Base-by-base conservation (phyloP, 1,140 invertebrate species). In the Chironomus tepperi region DNA sequence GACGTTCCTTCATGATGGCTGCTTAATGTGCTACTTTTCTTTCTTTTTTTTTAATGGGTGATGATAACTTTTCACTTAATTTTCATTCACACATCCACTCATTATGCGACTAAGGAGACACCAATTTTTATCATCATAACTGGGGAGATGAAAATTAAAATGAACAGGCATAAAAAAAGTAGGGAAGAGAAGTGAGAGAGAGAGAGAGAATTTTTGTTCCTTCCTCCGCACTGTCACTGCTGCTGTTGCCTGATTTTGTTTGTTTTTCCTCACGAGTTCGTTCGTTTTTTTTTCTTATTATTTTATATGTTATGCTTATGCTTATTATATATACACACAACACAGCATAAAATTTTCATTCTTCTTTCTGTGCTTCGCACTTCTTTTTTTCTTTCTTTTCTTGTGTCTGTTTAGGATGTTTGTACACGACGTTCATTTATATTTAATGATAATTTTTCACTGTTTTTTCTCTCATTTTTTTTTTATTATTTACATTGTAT, bases 361-460 rank as follows among this genome's bases (percentile, higher is more conserved):
- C 24, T 34, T 34, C 24, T 34, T 34, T 34, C 24, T 57, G 15
- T 15, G n/a, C 43, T 57, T n/a, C 12, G n/a, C 47, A 10, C 43
- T 47, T 5, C 43, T 47, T 47, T 47, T 15, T 47, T 15, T 47
- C 43, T 2, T 47, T 47, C 7, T 47, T 15, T 57, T 57, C 24
- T 57, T n/a, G 47, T 57, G 47, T 57, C 47, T 57, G 12, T 15
- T 57, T 10, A 15, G 47, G 47, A n/a, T 57, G 47, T 57, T 57
- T 57, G 47, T 57, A n/a, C 47, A 57, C 47, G 47, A n/a, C 47
- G 47, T 15, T 57, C 47, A 57, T 57, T 57, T 57, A 57, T 57
- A 57, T 57, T 57, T 57, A 57, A 57, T 57, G 47, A 57, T 57
- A 57, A 57, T 57, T 57, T 57, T 57, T 57, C 47, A 57, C 47